These are phyloP conservation scores for Atopsyche davidsoni DNA, from an alignment of 1,140 invertebrate genomes.

Conservation along the genomic window DNA sequence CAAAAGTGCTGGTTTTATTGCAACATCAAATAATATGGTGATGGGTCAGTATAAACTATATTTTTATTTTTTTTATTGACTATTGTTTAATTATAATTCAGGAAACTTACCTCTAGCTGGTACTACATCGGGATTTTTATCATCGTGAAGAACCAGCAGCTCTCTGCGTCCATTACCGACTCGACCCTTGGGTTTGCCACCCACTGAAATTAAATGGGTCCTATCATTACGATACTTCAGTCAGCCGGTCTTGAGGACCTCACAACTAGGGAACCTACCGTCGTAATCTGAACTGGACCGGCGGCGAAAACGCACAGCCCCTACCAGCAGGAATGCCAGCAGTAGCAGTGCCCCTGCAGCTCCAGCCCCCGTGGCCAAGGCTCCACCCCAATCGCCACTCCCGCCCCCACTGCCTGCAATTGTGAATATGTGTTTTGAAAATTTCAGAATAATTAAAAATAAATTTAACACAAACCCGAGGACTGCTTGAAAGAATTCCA, in stretches of 20 bases:
- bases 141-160: slow-evolving; percentile 50
- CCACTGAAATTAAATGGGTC: neutral
- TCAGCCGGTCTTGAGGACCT: no score
- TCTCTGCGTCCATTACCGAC: slow-evolving; percentile 16
- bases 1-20: neutral
- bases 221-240: no score
- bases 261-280: slow-evolving; percentile 4
- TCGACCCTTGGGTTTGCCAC: neutral
- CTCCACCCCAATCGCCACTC: neutral
- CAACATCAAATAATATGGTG: neutral
- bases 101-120: slow-evolving; percentile 72
- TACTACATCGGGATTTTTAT: slow-evolving; percentile 80
- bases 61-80: neutral
- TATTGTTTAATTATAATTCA: neutral
- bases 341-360: slow-evolving; percentile 10
- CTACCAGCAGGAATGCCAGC: neutral
- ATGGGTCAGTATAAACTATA: neutral
- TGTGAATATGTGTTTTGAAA: neutral
- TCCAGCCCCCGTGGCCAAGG: slow-evolving; percentile 3
- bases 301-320: neutral
- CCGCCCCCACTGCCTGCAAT: neutral
- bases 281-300: slow-evolving; percentile 9
- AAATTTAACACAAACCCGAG: neutral
- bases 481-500: no score
- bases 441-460: neutral